Conservation (phyloP, 1,140 invertebrate genomes). For the Aphaenogaster rudis region DNA sequence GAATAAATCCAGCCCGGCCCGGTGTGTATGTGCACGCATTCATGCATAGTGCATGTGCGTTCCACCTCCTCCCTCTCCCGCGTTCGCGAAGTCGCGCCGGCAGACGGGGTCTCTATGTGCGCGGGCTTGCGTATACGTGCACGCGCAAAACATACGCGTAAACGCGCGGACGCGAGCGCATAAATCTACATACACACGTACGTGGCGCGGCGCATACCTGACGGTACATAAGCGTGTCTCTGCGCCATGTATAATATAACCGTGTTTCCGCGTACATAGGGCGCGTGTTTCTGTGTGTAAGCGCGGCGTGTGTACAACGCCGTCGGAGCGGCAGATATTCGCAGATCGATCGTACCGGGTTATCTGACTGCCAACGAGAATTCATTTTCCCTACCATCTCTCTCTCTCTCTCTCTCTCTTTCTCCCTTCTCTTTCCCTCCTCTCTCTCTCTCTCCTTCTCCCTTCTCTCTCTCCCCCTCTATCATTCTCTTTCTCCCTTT, state of each 20-base stretch:
- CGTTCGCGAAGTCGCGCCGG: slow-evolving; percentile 68
- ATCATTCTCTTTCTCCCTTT: slow-evolving; percentile 24
- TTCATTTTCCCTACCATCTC: slow-evolving; percentile 74
- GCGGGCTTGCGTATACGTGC: neutral
- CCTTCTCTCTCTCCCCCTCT: slow-evolving; percentile 26
- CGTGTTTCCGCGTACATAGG: slow-evolving; percentile 60
- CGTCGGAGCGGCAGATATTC: slow-evolving; percentile 76
- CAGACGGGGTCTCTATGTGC: slow-evolving; percentile 69
- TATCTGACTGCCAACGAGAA: slow-evolving; percentile 77
- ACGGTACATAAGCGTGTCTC: slow-evolving; percentile 65
- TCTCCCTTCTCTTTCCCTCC: neutral
- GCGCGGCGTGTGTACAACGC: slow-evolving; percentile 68
- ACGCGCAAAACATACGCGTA: neutral
- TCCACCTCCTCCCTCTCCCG: slow-evolving; percentile 21
- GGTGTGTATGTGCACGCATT: slow-evolving; percentile 73
- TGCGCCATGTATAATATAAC: slow-evolving; percentile 58
- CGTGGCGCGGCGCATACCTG: slow-evolving; percentile 64
- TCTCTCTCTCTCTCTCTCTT: slow-evolving; percentile 26
- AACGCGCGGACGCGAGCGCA: neutral
- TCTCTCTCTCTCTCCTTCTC: neutral
- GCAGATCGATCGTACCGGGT: slow-evolving; percentile 76
- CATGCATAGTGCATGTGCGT: slow-evolving; percentile 75
- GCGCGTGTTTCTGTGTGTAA: slow-evolving; percentile 72
- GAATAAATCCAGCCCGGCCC: slow-evolving; percentile 68
- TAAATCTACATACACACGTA: slow-evolving; percentile 48